Conservation (phyloP, 2,797 vertebrate genomes). For the Oreortyx pictus region DNA sequence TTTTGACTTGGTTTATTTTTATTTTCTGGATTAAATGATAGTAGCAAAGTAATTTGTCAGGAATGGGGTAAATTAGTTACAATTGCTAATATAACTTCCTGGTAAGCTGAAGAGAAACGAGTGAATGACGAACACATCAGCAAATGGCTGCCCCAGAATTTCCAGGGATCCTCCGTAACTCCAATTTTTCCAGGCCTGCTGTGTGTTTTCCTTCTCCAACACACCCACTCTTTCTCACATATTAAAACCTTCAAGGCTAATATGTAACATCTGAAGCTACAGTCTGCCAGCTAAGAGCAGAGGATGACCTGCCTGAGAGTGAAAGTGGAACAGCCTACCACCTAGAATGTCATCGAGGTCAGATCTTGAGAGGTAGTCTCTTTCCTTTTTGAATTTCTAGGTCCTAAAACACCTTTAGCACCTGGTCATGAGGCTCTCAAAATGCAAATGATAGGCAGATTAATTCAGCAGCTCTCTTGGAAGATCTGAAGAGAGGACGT, state of each 20-base stretch:
- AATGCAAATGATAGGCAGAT: conserved; percentile 51
- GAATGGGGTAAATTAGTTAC: not conserved
- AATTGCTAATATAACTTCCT: not conserved
- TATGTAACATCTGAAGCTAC: not conserved
- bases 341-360: not conserved
- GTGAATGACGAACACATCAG: not conserved
- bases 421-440: not conserved
- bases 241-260: conserved; percentile 18
- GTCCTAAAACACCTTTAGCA: conserved; percentile 26
- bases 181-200: not conserved
- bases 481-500: conserved; percentile 28
- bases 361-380: not conserved
- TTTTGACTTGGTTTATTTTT: not conserved
- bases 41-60: not conserved
- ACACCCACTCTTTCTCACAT: not conserved
- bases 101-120: not conserved
- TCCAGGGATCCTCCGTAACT: not conserved
- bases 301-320: not conserved
- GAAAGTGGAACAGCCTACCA: not conserved
- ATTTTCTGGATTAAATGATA: not conserved
- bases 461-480: conserved; percentile 37
- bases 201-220: not conserved
- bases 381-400: not conserved
- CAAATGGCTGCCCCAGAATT: not conserved
- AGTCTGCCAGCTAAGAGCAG: not conserved